Evolutionary conservation across 2,113 vertebrate genomes (phyloP).

Genomic region (Pungitius pungitius): DNA sequence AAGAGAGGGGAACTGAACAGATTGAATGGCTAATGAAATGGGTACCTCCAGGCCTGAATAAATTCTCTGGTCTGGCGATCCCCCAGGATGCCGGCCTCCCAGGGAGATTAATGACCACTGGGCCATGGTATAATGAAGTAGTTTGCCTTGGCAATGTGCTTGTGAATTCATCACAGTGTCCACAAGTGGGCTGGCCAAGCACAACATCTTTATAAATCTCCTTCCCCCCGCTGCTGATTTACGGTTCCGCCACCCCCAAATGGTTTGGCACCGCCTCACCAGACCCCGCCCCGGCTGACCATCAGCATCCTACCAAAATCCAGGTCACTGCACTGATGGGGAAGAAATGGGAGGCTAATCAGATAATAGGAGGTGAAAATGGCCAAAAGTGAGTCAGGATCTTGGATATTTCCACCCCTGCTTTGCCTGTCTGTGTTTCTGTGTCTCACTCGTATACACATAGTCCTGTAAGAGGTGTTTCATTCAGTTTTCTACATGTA

Average conservation of each 20-base stretch:
- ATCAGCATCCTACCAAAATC: conserved; percentile 83
- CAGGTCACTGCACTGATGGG: conserved; percentile 92
- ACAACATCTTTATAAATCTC: conserved; percentile 97
- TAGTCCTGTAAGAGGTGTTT: neutral
- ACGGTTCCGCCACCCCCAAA: conserved; percentile 79
- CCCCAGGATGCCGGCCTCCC: conserved; percentile 85
- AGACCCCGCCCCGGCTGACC: conserved; percentile 74
- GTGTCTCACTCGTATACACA: conserved; percentile 40
- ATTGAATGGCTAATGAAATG: conserved; percentile 97
- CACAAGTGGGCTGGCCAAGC: conserved; percentile 90
- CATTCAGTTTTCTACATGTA: conserved; percentile 5
- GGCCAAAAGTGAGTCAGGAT: conserved; percentile 82
- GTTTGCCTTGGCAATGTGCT: conserved; percentile 93
- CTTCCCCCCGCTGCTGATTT: conserved; percentile 90
- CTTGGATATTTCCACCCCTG: conserved; percentile 77
- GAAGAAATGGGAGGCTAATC: conserved; percentile 94
- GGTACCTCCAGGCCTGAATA: conserved; percentile 93
- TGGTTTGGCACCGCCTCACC: conserved; percentile 76
- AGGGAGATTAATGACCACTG: conserved; percentile 94
- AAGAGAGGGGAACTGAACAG: conserved; percentile 79
- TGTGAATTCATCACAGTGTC: conserved; percentile 97
- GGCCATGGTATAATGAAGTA: conserved; percentile 94
- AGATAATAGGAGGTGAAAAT: conserved; percentile 89
- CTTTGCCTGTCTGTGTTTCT: conserved; percentile 79
- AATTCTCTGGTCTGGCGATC: conserved; percentile 87